These are phyloP conservation scores for Callyntrura sp. DNA, from an alignment of 2,888 invertebrate species.

Conservation along the genomic window DNA sequence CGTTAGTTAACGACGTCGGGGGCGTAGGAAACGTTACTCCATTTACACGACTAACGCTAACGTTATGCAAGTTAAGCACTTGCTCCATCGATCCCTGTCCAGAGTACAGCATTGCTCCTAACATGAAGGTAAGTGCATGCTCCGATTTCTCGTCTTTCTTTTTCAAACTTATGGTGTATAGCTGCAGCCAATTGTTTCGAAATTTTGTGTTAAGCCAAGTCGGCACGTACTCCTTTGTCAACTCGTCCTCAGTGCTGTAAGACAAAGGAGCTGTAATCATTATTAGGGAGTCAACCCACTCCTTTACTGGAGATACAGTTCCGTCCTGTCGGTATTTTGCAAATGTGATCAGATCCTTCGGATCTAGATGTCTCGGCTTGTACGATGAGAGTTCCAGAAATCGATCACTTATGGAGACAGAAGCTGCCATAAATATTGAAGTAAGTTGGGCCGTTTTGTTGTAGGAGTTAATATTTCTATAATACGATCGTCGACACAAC, in stretches of 20 bases:
- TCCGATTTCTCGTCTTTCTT: not conserved
- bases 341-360: not conserved
- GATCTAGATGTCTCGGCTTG: not conserved
- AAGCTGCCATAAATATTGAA: not conserved
- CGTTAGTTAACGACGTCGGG: too few species aligned
- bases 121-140: conserved; percentile 17
- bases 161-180: not conserved
- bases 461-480: conserved; percentile 36
- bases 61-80: conserved; percentile 9
- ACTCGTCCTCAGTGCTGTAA: not conserved
- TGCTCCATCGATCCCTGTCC: not conserved
- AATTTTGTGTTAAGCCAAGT: not conserved
- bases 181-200: conserved; percentile 18
- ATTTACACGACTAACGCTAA: not conserved
- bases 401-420: not conserved
- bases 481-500: not conserved
- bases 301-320: not conserved
- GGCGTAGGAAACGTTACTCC: too few species aligned
- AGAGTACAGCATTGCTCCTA: conserved; percentile 31
- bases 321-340: not conserved
- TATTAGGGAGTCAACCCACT: not conserved
- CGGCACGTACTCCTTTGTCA: not conserved
- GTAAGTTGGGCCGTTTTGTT: conserved; percentile 22
- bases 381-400: not conserved
- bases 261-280: not conserved